Evolutionary conservation across 2,797 vertebrate species (phyloP), one percentile per base, ranked within the genome.

Genomic region (Macroramphosus scolopax): DNA sequence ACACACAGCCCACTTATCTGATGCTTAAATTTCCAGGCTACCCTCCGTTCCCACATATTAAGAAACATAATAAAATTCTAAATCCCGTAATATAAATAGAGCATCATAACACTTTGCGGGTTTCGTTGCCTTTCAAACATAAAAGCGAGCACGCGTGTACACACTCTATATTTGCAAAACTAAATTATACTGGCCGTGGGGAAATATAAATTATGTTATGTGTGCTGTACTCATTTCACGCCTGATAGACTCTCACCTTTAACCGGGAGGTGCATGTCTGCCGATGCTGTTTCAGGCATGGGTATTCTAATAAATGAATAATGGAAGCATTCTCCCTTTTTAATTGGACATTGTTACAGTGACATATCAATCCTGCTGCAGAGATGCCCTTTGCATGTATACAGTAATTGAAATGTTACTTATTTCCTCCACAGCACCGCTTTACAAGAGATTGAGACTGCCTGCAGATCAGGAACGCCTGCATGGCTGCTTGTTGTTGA

Each of bases 291-390:
- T 78, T 72, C 59, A 40, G 77, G 66, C 72, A 55, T 14, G 58
- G 36, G 63, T 68, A 66, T 83, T 85, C 67, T 87, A 87, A 87
- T 87, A 85, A 83, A 82, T 82, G 68, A 87, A 88, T 89, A 89
- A 88, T 81, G 68, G 75, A 88, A 77, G 85, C 66, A 66, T 85
- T 89, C 81, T 81, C 64, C 57, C 52, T 76, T 87, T 91, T 91
- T 91, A 92, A 92, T 91, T 91, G 89, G 87, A 92, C 87, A 86
- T 88, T 88, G 87, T 90, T 82, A 81, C 77, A 86, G 68, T 86
- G 88, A 87, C 86, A 86, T 86, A 88, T 90, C 89, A 87, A 85
- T 90, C 81, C 78, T 15, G 47, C 58, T 37, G 50, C 75, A 70
- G 78, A 79, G 85, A 89, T 89, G 81, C 80, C 82, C 82, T 77